phyloP scores from a whole-genome alignment of 2,113 vertebrate species.

The Calcarius ornatus region DNA sequence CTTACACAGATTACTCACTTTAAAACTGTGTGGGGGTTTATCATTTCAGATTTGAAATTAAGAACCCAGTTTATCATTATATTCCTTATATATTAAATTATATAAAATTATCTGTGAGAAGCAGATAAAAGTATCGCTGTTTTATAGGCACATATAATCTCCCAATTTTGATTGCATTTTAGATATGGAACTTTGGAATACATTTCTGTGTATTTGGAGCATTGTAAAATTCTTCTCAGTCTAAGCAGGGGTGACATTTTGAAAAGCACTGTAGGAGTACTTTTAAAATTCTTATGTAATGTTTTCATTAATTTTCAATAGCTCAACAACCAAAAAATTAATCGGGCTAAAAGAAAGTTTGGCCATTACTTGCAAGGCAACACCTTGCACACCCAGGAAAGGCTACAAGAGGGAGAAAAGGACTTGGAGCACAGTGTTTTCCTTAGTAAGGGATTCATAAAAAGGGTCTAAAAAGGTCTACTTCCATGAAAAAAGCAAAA shows the following conservation, averaged over 20 bases:
- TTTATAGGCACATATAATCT: background rate
- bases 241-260: background rate
- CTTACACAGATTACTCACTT: constrained; percentile 7
- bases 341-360: background rate
- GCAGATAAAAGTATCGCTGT: background rate
- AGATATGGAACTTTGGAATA: background rate
- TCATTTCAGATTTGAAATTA: background rate
- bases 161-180: background rate
- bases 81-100: background rate
- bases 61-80: background rate
- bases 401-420: background rate
- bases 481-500: background rate
- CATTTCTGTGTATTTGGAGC: background rate
- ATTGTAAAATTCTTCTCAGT: background rate
- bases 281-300: background rate
- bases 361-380: background rate
- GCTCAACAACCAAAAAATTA: background rate
- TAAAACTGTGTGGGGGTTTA: background rate
- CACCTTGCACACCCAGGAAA: background rate
- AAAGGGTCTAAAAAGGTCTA: background rate
- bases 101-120: background rate
- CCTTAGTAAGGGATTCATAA: background rate
- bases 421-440: background rate
- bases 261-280: background rate
- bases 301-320: background rate